Percentiles rank a stretch among this genome's conserved stretches.
These are phyloP conservation scores for Drosophila dives DNA, from an alignment of 2,888 invertebrate genomes.

Conservation along the genomic window DNA sequence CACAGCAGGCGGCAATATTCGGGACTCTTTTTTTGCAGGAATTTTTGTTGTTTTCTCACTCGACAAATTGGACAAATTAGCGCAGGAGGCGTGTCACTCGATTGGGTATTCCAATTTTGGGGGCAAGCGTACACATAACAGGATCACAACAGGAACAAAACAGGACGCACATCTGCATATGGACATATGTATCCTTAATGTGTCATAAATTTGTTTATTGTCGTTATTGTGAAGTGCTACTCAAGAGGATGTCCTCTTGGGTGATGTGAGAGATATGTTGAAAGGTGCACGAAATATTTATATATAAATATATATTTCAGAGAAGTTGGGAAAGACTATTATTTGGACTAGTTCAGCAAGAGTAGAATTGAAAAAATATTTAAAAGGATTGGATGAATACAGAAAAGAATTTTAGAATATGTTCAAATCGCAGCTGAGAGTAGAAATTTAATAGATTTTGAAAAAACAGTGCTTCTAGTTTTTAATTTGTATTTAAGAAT, in stretches of 20 bases:
- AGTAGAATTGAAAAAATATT: no score
- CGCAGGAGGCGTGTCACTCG: constrained; percentile 36
- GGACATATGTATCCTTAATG: constrained; percentile 29
- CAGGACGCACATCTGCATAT: constrained; percentile 57
- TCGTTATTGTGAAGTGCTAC: constrained; percentile 24
- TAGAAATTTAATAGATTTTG: not conserved
- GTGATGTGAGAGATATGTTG: constrained; percentile 11
- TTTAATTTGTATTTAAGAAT: not conserved
- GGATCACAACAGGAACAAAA: not conserved
- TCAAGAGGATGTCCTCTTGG: constrained; percentile 20
- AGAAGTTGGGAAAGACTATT: not conserved
- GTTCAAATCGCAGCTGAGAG: not conserved
- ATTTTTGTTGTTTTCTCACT: constrained; percentile 56
- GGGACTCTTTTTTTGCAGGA: constrained; percentile 18
- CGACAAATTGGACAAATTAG: constrained; percentile 78
- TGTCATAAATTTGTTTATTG: constrained; percentile 54
- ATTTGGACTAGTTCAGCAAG: not conserved
- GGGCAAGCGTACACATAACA: not conserved
- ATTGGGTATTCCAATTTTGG: not conserved
- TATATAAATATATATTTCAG: not conserved
- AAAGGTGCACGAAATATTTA: constrained; percentile 4
- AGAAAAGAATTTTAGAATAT: not conserved
- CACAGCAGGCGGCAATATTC: constrained; percentile 41
- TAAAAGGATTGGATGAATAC: no score
- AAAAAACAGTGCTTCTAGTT: not conserved